A percentile compares a stretch with the other conserved stretches of the same genome.
Conservation (phyloP, 2,113 vertebrate genomes). For the Cavia aperea region DNA sequence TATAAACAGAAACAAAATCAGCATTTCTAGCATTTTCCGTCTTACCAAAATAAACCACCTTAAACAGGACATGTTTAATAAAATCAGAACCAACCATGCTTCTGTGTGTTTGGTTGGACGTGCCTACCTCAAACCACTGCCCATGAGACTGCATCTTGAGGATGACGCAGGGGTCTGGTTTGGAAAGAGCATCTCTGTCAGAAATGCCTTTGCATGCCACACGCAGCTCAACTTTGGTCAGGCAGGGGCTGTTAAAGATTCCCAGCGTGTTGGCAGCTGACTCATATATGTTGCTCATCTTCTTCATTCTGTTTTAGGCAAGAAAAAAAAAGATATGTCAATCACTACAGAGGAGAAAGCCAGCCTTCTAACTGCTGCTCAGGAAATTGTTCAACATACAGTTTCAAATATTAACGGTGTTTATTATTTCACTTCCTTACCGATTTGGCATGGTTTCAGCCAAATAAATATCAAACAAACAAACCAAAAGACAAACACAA, state of each 20-base stretch:
- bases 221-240: conserved; percentile 94
- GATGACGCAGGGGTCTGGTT: conserved; percentile 93
- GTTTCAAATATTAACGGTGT: conserved; percentile 30
- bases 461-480: conserved; percentile 10
- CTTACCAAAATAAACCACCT: background rate
- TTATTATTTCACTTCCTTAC: conserved; percentile 34
- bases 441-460: background rate
- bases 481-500: background rate
- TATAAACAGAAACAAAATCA: background rate
- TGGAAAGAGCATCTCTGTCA: conserved; percentile 93
- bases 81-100: background rate
- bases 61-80: background rate
- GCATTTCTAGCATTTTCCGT: conserved; percentile 8
- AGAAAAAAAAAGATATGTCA: conserved; percentile 52
- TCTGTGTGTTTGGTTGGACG: background rate
- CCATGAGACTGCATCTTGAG: conserved; percentile 97
- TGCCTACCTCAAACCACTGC: conserved; percentile 95
- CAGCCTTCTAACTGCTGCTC: background rate
- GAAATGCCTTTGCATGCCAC: conserved; percentile 92
- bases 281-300: conserved; percentile 97
- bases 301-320: conserved; percentile 77
- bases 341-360: conserved; percentile 33
- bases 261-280: conserved; percentile 93
- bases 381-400: conserved; percentile 1
- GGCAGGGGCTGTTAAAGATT: conserved; percentile 91